Conservation (phyloP, 2,888 invertebrate genomes). For the Hoplodrina ambigua region DNA sequence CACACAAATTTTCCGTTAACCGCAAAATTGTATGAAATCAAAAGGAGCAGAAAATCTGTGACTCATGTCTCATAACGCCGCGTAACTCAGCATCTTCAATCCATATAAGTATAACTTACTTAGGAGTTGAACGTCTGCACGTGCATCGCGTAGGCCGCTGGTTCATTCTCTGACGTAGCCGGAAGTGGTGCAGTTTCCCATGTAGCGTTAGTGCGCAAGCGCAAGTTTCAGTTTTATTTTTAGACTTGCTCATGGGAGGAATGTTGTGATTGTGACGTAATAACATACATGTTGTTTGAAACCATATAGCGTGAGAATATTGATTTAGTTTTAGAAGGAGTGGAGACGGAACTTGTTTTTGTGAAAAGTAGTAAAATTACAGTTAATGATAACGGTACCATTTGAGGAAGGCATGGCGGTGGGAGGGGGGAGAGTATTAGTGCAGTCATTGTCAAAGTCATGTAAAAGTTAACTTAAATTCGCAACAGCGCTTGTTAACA, state of each 20-base stretch:
- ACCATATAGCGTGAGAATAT: conserved; percentile 14
- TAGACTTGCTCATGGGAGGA: conserved; percentile 48
- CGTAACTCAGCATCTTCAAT: background rate
- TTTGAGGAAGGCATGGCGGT: too few species aligned
- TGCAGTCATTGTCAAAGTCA: too few species aligned
- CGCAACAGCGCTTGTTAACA: too few species aligned
- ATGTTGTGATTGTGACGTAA: conserved; percentile 33
- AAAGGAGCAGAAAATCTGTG: background rate
- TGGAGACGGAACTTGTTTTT: background rate
- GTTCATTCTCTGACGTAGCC: conserved; percentile 68
- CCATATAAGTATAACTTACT: conserved; percentile 38
- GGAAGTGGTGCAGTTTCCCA: conserved; percentile 78
- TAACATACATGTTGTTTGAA: conserved; percentile 11
- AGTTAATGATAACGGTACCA: too few species aligned
- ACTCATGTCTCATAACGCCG: conserved; percentile 4
- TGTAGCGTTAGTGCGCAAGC: conserved; percentile 47
- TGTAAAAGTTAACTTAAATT: too few species aligned
- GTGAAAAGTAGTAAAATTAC: background rate
- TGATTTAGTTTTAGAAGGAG: background rate
- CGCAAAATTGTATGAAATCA: background rate
- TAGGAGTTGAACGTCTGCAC: conserved; percentile 48
- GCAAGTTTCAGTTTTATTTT: conserved; percentile 44
- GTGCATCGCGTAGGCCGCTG: conserved; percentile 42
- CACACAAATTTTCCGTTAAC: background rate
- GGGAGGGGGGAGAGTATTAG: too few species aligned